These are phyloP conservation scores for Reinhardtius hippoglossoides DNA, from an alignment of 2,113 vertebrate species.

Conservation along the genomic window DNA sequence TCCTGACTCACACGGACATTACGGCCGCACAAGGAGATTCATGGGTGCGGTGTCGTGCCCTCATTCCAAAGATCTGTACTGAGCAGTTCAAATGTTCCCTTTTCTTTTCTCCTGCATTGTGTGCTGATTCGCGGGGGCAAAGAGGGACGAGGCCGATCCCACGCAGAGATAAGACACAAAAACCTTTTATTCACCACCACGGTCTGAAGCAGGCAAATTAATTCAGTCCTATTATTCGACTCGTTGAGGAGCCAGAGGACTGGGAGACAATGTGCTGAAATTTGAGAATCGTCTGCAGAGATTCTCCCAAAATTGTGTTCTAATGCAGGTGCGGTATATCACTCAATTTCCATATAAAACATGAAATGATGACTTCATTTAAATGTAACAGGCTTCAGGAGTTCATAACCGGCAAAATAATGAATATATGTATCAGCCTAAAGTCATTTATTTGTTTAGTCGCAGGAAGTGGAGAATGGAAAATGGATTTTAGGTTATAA, in stretches of 20 bases:
- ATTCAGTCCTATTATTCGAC: conserved; percentile 55
- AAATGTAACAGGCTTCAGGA: conserved; percentile 11
- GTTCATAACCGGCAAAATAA: conserved; percentile 2
- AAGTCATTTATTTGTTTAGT: not conserved
- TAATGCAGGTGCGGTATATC: conserved; percentile 17
- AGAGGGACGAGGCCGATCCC: conserved; percentile 39
- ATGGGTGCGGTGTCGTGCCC: conserved; percentile 45
- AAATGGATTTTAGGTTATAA: not conserved
- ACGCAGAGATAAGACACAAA: conserved; percentile 55
- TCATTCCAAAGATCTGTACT: conserved; percentile 51
- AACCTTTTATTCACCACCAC: conserved; percentile 40
- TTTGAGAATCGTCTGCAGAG: not conserved
- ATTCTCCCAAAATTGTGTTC: conserved; percentile 8
- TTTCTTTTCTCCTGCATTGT: conserved; percentile 40
- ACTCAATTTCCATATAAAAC: conserved; percentile 27
- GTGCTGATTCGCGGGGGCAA: conserved; percentile 32
- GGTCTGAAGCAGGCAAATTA: conserved; percentile 64
- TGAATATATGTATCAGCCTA: not conserved
- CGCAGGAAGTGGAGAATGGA: not conserved
- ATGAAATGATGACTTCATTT: conserved; percentile 13
- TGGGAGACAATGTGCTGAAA: conserved; percentile 1
- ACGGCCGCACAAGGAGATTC: conserved; percentile 50
- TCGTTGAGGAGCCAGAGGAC: conserved; percentile 37
- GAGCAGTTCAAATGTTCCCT: conserved; percentile 43
- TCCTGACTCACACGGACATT: conserved; percentile 60